phyloP scores from a whole-genome alignment of 2,888 invertebrate genomes.

The Epiblema foenella region DNA sequence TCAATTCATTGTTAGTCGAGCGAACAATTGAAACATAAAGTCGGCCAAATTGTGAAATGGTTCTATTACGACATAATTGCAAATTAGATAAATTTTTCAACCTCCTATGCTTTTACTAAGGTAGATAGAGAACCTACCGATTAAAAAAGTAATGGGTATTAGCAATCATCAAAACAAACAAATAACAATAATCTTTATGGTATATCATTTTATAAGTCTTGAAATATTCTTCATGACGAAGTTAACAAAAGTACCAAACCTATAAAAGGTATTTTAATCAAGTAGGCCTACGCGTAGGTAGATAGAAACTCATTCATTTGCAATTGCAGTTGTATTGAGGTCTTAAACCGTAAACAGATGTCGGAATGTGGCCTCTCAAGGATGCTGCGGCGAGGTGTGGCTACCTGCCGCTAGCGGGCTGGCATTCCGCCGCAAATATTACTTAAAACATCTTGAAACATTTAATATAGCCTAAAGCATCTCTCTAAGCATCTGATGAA shows the following conservation, averaged over 20 bases:
- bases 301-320: slow-evolving; percentile 57
- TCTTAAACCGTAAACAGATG: slow-evolving; percentile 76
- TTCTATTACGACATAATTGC: slow-evolving; percentile 40
- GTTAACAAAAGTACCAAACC: background rate
- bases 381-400: slow-evolving; percentile 80
- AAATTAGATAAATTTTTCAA: slow-evolving; percentile 37
- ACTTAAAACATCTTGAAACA: slow-evolving; percentile 36
- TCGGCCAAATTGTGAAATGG: slow-evolving; percentile 36
- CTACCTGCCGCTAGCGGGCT: slow-evolving; percentile 59
- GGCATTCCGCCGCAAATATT: slow-evolving; percentile 67
- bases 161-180: background rate
- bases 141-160: background rate
- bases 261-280: slow-evolving; percentile 31
- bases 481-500: background rate
- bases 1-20: slow-evolving; percentile 51
- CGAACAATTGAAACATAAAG: slow-evolving; percentile 38
- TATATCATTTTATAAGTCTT: background rate
- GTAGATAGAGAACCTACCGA: background rate
- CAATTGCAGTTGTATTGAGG: slow-evolving; percentile 65
- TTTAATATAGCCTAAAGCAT: slow-evolving; percentile 22
- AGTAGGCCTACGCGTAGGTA: slow-evolving; percentile 48
- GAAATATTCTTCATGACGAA: background rate
- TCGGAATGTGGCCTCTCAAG: slow-evolving; percentile 83
- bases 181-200: too few species aligned
- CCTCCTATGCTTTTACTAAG: background rate